Conservation (phyloP, 2,113 vertebrate species). For the Tetrao urogallus region DNA sequence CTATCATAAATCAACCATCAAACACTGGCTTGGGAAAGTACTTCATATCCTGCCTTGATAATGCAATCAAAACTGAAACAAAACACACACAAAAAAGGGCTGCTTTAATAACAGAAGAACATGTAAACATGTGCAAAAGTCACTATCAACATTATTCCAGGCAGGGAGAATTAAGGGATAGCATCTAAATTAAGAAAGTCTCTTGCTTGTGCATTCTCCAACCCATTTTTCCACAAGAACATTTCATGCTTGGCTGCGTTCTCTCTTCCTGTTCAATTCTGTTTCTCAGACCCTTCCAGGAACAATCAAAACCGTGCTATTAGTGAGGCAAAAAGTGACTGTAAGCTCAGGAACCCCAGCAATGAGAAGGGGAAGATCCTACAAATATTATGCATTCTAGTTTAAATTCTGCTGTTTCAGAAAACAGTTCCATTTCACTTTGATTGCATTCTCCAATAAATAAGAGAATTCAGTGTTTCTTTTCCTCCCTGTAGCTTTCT, state of each 20-base stretch:
- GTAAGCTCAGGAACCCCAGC: background rate
- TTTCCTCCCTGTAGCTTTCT: background rate
- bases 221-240: background rate
- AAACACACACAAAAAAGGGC: accelerated
- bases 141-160: background rate
- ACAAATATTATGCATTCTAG: background rate
- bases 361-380: background rate
- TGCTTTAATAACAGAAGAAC: background rate
- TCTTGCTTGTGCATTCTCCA: background rate
- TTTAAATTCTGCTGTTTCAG: background rate
- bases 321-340: background rate
- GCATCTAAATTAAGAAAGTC: background rate
- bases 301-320: background rate
- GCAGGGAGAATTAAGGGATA: background rate
- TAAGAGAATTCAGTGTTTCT: background rate
- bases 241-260: background rate
- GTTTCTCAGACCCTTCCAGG: background rate
- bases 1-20: background rate
- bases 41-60: background rate
- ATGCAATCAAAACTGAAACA: background rate
- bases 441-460: background rate
- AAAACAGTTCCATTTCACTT: background rate
- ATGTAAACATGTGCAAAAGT: background rate
- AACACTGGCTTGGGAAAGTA: background rate
- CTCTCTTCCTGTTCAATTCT: background rate